phyloP scores from a whole-genome alignment of 2,797 vertebrate genomes.

The Leptatherina wallacei region DNA sequence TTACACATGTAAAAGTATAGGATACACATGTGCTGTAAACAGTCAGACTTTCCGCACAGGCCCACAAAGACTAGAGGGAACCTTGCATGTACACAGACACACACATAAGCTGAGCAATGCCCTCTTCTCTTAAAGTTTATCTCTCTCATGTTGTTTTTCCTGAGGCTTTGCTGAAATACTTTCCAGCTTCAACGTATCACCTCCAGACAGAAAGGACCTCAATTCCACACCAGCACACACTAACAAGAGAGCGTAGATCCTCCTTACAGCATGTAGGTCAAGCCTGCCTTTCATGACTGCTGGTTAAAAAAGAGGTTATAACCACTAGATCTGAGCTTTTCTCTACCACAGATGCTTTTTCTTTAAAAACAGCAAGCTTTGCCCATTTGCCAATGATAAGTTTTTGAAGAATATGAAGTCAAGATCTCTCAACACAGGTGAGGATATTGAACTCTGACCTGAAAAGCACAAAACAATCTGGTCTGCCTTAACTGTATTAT shows the following conservation, averaged over 20 bases:
- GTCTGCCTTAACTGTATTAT: slow-evolving; percentile 11
- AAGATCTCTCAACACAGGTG: slow-evolving; percentile 25
- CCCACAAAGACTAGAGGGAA: slow-evolving; percentile 28
- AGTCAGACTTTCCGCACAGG: slow-evolving; percentile 13
- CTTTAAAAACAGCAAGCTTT: slow-evolving; percentile 46
- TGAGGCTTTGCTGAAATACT: slow-evolving; percentile 69
- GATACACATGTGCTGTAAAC: background rate
- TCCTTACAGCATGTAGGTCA: slow-evolving; percentile 79
- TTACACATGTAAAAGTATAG: background rate
- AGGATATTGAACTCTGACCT: slow-evolving; percentile 42
- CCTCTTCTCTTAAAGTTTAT: slow-evolving; percentile 40
- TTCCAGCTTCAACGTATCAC: slow-evolving; percentile 69
- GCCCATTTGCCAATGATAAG: slow-evolving; percentile 30
- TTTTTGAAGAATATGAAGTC: slow-evolving; percentile 33
- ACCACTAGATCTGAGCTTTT: slow-evolving; percentile 53
- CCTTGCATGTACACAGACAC: slow-evolving; percentile 26
- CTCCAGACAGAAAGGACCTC: slow-evolving; percentile 78
- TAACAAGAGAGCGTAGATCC: slow-evolving; percentile 73
- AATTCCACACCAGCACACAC: slow-evolving; percentile 74
- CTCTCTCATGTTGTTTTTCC: slow-evolving; percentile 36
- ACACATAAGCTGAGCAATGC: slow-evolving; percentile 26
- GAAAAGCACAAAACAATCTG: slow-evolving; percentile 16
- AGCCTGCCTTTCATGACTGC: slow-evolving; percentile 70
- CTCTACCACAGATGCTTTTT: slow-evolving; percentile 50
- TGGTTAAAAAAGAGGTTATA: slow-evolving; percentile 74